These are phyloP conservation scores for Dicyrtomina minuta DNA, from an alignment of 2,888 invertebrate species.

Conservation along the genomic window DNA sequence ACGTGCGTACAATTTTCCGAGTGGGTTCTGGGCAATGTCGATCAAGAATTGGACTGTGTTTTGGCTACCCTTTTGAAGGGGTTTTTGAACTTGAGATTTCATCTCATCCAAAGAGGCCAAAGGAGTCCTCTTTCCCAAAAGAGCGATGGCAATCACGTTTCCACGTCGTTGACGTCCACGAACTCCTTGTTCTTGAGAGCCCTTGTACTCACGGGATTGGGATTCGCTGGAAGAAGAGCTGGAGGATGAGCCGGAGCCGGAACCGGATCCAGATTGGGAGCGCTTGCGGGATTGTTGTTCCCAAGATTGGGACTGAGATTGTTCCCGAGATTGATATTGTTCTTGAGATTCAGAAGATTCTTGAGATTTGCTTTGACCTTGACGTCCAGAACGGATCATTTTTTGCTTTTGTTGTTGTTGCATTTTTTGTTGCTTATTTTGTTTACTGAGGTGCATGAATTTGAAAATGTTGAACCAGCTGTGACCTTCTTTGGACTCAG, in stretches of 20 bases:
- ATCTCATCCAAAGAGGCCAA: conserved; percentile 38
- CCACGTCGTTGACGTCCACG: no score
- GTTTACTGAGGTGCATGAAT: neutral
- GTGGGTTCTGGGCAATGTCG: conserved; percentile 37
- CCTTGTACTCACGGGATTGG: conserved; percentile 1
- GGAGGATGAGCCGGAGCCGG: conserved; percentile 30
- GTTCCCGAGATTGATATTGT: conserved; percentile 22
- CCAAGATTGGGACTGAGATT: conserved; percentile 17
- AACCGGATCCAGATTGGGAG: no score
- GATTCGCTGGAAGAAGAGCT: conserved; percentile 28
- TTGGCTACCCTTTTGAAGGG: conserved; percentile 40
- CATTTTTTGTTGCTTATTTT: conserved; percentile 14
- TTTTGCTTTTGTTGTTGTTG: conserved; percentile 9
- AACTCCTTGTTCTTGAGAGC: neutral
- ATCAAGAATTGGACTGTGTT: conserved; percentile 45
- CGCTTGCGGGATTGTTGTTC: neutral
- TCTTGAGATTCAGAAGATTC: no score
- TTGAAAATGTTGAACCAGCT: neutral
- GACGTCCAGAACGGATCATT: conserved; percentile 18
- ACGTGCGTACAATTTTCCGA: conserved; percentile 35
- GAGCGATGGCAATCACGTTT: conserved; percentile 40
- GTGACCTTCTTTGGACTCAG: neutral
- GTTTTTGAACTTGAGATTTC: conserved; percentile 18
- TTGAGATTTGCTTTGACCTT: neutral
- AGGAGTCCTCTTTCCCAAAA: conserved; percentile 45